Conservation (phyloP, 2,113 vertebrate species). For the Rattus norvegicus region GRCr8 NC_086034.1:90328501-90329000, state of each 20-base stretch:
- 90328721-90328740: neutral
- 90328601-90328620: slow-evolving; percentile 37
- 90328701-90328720: neutral
- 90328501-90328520: neutral
- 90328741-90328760: neutral
- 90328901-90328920: neutral
- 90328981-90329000: neutral
- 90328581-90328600: neutral
- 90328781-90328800: neutral
- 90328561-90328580: neutral
- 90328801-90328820: neutral
- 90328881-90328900: neutral
- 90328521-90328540: neutral
- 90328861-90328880: neutral
- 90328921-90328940: neutral
- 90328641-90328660: neutral
- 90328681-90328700: neutral
- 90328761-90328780: neutral
- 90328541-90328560: slow-evolving; percentile 1
- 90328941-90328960: neutral
- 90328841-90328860: neutral
- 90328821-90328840: neutral
- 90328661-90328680: neutral
- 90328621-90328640: slow-evolving; percentile 7
- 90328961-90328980: neutral